Conservation (phyloP, 1,140 invertebrate species). For the Drosophila nigrodunni region DNA sequence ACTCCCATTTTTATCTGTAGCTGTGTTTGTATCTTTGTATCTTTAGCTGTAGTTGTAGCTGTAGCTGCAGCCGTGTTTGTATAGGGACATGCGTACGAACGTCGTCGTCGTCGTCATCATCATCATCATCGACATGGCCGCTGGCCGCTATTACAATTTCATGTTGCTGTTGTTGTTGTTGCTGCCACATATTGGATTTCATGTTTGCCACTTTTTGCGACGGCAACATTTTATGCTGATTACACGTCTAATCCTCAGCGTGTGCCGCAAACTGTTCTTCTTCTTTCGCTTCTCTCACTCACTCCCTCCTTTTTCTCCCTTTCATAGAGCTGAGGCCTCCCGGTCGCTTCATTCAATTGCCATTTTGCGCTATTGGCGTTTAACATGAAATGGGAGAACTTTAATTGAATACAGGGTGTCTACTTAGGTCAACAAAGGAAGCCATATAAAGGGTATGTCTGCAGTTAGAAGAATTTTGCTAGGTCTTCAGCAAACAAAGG, state of each 20-base stretch:
- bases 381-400: conserved; percentile 50
- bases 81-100: conserved; percentile 80
- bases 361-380: conserved; percentile 68
- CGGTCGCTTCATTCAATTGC: conserved; percentile 66
- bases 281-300: background rate
- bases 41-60: conserved; percentile 1
- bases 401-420: conserved; percentile 69
- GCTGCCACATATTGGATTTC: conserved; percentile 73
- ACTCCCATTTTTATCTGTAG: conserved; percentile 9
- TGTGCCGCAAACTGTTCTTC: conserved; percentile 50
- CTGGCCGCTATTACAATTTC: conserved; percentile 51
- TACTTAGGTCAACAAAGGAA: conserved; percentile 14
- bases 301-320: background rate
- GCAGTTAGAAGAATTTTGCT: background rate
- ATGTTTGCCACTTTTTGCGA: conserved; percentile 76
- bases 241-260: conserved; percentile 82
- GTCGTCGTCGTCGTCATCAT: conserved; percentile 14
- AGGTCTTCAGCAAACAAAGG: background rate
- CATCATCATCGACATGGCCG: conserved; percentile 39
- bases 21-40: conserved; percentile 11
- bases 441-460: conserved; percentile 5
- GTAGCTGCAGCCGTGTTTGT: conserved; percentile 46
- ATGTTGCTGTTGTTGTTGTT: conserved; percentile 38
- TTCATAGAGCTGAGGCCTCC: background rate
- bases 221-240: conserved; percentile 82